These are phyloP conservation scores for Micromussa lordhowensis DNA, from an alignment of 92 coral and sea anemone genomes.

Conservation along the genomic window DNA sequence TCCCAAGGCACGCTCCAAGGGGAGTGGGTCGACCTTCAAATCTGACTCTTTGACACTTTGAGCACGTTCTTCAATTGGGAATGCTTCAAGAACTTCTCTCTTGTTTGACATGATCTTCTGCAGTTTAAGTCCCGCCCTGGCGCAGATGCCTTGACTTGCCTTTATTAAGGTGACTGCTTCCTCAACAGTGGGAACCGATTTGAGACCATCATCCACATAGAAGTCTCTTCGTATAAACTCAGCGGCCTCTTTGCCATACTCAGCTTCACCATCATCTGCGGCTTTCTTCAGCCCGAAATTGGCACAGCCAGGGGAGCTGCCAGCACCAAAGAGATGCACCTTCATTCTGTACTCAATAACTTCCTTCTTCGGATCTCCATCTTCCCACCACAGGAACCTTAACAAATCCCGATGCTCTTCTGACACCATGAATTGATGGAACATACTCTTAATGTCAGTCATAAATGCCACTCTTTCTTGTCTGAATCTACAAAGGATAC, in stretches of 20 bases:
- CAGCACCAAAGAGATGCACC: constrained; percentile 12
- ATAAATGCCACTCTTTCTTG: too few relatives aligned
- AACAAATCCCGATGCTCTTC: too few relatives aligned
- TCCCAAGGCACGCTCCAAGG: too few relatives aligned
- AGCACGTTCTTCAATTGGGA: constrained; percentile 29
- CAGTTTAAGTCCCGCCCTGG: constrained; percentile 45
- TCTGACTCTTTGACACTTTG: background rate
- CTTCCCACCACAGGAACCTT: too few relatives aligned
- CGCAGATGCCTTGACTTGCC: constrained; percentile 38
- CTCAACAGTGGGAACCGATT: constrained; percentile 22
- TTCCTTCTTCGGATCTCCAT: too few relatives aligned
- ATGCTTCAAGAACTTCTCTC: constrained; percentile 31
- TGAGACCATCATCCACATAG: background rate
- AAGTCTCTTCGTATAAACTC: background rate
- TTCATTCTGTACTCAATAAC: background rate
- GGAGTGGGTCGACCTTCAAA: constrained; percentile 27
- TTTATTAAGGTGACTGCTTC: background rate
- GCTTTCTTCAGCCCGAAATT: background rate
- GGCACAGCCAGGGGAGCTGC: background rate
- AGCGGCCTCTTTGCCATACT: background rate
- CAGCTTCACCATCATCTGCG: background rate
- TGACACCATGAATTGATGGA: too few relatives aligned
- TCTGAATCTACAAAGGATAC: too few relatives aligned
- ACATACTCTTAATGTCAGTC: too few relatives aligned
- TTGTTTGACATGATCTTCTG: constrained; percentile 49